A percentile compares a stretch with the other conserved stretches of the same genome.
phyloP scores from a whole-genome alignment of 2,888 invertebrate genomes.

The Syrphus vitripennis region DNA sequence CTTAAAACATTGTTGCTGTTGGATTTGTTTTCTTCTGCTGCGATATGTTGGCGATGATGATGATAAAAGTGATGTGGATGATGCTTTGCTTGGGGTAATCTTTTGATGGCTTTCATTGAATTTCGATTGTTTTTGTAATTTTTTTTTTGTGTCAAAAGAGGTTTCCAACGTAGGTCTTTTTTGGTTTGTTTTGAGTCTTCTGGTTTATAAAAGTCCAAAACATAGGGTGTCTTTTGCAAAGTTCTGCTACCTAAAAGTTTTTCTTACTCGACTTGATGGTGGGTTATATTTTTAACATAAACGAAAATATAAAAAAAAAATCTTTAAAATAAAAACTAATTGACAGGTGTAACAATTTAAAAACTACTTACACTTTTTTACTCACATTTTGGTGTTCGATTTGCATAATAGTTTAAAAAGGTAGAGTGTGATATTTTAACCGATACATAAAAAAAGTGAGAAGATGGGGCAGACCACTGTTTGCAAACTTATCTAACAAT shows the following conservation, averaged over 20 bases:
- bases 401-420: no score
- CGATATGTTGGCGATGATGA: slow-evolving; percentile 26
- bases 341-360: no score
- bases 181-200: neutral
- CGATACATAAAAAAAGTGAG: no score
- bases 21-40: neutral
- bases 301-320: no score
- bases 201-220: neutral
- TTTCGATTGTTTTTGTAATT: neutral
- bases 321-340: no score
- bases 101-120: slow-evolving; percentile 56
- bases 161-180: neutral
- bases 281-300: no score
- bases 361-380: no score
- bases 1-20: slow-evolving; percentile 7
- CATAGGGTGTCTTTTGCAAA: neutral
- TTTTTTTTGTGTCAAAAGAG: slow-evolving; percentile 7
- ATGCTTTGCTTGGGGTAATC: slow-evolving; percentile 64
- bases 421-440: no score
- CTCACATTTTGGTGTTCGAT: no score
- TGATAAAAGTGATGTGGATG: slow-evolving; percentile 55
- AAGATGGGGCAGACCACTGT: no score
- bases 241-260: neutral
- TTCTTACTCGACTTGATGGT: no score
- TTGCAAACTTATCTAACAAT: no score